A percentile compares a stretch with the other conserved stretches of the same genome.
These are phyloP conservation scores for Myodes glareolus DNA, from an alignment of 2,113 vertebrate genomes.

Conservation along the genomic window DNA sequence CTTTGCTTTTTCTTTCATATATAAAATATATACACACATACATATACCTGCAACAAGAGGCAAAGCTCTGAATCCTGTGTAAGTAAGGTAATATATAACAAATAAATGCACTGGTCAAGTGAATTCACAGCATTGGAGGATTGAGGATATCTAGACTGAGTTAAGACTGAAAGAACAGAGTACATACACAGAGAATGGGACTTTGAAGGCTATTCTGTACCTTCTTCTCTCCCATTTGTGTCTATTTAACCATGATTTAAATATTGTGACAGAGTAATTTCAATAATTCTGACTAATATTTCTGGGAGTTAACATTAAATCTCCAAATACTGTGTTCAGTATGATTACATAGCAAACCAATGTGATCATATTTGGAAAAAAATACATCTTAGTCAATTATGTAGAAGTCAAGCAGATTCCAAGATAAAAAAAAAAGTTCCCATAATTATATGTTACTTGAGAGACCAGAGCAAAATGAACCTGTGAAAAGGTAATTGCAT, in stretches of 20 bases:
- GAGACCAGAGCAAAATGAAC: background rate
- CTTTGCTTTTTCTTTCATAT: background rate
- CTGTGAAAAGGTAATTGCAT: background rate
- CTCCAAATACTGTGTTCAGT: background rate
- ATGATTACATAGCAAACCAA: background rate
- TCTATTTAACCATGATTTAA: background rate
- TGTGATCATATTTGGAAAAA: background rate
- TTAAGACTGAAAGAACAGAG: no score
- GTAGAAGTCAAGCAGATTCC: background rate
- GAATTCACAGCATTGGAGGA: background rate
- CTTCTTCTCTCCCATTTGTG: background rate
- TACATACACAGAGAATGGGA: background rate
- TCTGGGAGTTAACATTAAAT: background rate
- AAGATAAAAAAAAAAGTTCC: background rate
- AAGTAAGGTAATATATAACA: background rate
- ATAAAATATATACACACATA: background rate
- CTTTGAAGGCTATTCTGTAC: background rate
- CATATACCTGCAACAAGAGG: background rate
- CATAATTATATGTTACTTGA: background rate
- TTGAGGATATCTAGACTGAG: background rate
- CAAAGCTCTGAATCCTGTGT: background rate
- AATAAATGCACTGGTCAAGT: background rate
- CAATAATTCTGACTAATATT: background rate
- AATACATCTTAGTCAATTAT: background rate
- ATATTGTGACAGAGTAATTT: background rate